Evolutionary conservation across 2,888 invertebrate species (phyloP).

Genomic region (Sipha maydis): DNA sequence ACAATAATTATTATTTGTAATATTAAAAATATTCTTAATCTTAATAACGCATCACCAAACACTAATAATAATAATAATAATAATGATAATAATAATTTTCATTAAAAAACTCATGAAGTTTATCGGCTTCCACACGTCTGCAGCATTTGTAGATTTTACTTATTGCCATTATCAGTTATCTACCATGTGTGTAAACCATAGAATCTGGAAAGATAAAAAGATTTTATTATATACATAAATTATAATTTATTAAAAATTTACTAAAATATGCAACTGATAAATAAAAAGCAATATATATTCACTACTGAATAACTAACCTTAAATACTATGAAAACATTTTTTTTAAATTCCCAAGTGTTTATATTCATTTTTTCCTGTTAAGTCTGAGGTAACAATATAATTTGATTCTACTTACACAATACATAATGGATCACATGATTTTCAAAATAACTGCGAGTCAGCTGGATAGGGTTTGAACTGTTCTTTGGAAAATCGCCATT

Average conservation of each 20-base stretch:
- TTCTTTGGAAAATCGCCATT: constrained; percentile 60
- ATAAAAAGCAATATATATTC: neutral
- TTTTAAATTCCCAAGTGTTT: too few species aligned
- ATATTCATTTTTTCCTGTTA: neutral
- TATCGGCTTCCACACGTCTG: neutral
- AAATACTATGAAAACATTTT: neutral
- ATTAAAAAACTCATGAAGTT: constrained; percentile 39
- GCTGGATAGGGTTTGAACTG: constrained; percentile 59
- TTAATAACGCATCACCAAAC: constrained; percentile 42
- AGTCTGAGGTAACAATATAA: too few species aligned
- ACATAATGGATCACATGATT: constrained; percentile 18
- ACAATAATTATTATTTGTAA: constrained; percentile 7
- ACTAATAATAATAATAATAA: constrained; percentile 52
- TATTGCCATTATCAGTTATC: neutral
- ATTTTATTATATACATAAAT: neutral
- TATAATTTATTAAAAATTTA: neutral
- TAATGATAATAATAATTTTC: constrained; percentile 35
- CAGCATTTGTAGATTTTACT: neutral
- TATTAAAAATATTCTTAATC: constrained; percentile 41
- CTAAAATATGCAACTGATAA: neutral
- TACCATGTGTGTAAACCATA: neutral
- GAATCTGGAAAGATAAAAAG: constrained; percentile 22
- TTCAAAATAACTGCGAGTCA: constrained; percentile 55
- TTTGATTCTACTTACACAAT: constrained; percentile 40
- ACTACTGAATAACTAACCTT: neutral